Percentiles rank a stretch among this genome's conserved stretches.
Conservation (phyloP, 2,797 vertebrate genomes). For the Periparus ater region DNA sequence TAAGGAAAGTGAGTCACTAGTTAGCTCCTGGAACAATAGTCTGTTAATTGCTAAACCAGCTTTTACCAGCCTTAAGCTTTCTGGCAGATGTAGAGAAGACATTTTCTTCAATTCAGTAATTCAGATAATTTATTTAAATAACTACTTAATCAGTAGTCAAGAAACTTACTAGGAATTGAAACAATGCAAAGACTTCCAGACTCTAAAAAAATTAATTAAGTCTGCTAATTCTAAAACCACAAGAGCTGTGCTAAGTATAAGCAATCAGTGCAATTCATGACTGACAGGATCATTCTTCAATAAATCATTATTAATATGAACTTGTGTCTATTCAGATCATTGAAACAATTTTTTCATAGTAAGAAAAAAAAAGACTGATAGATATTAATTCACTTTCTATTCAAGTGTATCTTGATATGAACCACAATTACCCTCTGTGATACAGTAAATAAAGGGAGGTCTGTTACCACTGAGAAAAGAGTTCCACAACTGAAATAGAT, state of each 20-base stretch:
- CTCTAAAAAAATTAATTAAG: not conserved
- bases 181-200: not conserved
- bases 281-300: not conserved
- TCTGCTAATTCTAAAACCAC: not conserved
- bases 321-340: not conserved
- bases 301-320: not conserved
- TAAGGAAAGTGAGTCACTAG: not conserved
- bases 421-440: not conserved
- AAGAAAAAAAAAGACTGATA: not conserved
- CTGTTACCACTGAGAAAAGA: not conserved
- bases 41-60: conserved; percentile 43
- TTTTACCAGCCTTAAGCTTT: conserved; percentile 35
- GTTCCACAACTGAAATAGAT: not conserved
- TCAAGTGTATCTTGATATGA: not conserved
- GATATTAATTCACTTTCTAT: not conserved
- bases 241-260: not conserved
- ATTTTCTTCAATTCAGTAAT: conserved; percentile 4
- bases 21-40: conserved; percentile 15
- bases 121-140: conserved; percentile 26
- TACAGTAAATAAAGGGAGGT: not conserved
- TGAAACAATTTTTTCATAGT: not conserved
- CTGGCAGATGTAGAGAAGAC: not conserved
- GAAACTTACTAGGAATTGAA: not conserved
- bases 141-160: not conserved
- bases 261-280: not conserved